Conservation (phyloP, 2,888 invertebrate species). For the Agriopis marginaria region DNA sequence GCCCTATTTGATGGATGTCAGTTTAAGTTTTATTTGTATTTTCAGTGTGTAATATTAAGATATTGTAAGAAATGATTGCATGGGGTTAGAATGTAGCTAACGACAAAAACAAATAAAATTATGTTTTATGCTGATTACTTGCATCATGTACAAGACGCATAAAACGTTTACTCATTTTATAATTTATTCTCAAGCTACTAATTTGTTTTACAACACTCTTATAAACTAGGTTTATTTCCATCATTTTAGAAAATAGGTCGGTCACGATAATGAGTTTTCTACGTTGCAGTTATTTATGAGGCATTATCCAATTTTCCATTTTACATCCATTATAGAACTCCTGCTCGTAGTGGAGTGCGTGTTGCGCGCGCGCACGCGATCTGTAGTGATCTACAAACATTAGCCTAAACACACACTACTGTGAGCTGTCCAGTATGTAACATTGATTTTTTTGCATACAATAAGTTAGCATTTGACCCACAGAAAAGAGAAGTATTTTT, state of each 20-base stretch:
- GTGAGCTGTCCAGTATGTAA: neutral
- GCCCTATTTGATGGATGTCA: no score
- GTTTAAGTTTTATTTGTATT: no score
- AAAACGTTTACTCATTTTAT: no score
- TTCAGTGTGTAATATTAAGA: no score
- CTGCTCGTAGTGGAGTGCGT: slow-evolving; percentile 57
- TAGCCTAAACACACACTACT: slow-evolving; percentile 24
- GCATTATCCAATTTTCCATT: slow-evolving; percentile 77
- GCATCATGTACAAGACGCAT: no score
- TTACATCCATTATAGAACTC: slow-evolving; percentile 65
- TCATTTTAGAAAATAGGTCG: slow-evolving; percentile 61
- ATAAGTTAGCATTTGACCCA: no score
- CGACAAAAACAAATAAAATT: no score
- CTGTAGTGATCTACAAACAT: slow-evolving; percentile 23
- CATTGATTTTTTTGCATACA: neutral
- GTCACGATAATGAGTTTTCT: slow-evolving; percentile 53
- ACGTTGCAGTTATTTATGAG: slow-evolving; percentile 63
- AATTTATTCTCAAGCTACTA: neutral
- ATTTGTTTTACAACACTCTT: neutral
- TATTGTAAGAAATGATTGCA: no score
- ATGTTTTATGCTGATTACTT: no score
- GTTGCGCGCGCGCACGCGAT: slow-evolving; percentile 69
- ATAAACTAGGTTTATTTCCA: slow-evolving; percentile 2
- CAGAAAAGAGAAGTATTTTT: no score
- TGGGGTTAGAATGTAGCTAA: no score